Evolutionary conservation across 2,888 invertebrate species (phyloP), one percentile per base, ranked within the genome.

Genomic region (Hermaeophaga mercurialis): DNA sequence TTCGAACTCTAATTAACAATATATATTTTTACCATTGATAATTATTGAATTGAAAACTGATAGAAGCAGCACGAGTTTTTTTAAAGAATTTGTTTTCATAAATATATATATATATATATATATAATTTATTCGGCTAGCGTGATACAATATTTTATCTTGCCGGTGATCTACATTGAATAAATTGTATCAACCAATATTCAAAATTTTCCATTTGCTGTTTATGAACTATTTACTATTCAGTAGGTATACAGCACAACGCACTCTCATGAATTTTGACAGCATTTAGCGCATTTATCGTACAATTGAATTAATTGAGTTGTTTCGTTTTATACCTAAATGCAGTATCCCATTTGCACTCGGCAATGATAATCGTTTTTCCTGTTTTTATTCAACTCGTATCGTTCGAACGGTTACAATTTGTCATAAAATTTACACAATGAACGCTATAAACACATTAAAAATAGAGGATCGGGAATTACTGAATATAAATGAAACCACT

Each of bases 311-410:
- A 43, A 52, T 43, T 52, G 33, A 43, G 43, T 43, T 50, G 41
- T 41, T 50, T 50, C 26, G 33, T 41, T 52, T 52, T 43, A 44
- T 43, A 24, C 34, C 43, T 44, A 52, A 52, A 52, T 52, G 36
- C 52, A 52, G 52, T 52, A 52, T 52, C 52, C 50, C 52, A 52
- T 52, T 52, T 52, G 52, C 43, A 33, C 52, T 52, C 52, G 43
- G n/a, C 34, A 26, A 26, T 34, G 19, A 22, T 50, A 50, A 50
- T 50, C 19, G 31, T 53, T 53, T 46, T 38, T 39, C 45, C 31
- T 8, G 34, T 47, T 45, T 33, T 31, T 50, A 43, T 43, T 43
- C 22, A 41, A 19, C 22, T 28, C 33, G 50, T 33, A 54, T 26
- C 44, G 53, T 17, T 45, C 15, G 44, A 53, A 44, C 46, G 46